phyloP scores from a whole-genome alignment of 2,113 vertebrate genomes.

The Rhabdornis inornatus region DNA sequence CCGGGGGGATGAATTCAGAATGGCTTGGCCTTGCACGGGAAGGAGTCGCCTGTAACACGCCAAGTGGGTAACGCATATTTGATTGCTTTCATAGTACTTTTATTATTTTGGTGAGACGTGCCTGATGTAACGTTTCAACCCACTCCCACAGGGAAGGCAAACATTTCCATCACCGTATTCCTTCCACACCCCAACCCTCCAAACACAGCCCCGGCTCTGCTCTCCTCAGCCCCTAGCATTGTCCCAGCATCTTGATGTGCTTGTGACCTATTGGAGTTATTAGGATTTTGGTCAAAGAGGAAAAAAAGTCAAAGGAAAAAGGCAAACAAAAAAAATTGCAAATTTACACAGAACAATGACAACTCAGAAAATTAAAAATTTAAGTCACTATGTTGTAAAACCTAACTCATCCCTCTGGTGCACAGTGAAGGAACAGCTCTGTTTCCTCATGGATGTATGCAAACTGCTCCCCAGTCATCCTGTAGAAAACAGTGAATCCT shows the following conservation, averaged over 20 bases:
- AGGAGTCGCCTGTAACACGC: slow-evolving; percentile 40
- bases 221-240: rapidly evolving
- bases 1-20: slow-evolving; percentile 61
- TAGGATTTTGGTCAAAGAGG: not conserved
- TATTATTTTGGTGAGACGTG: slow-evolving; percentile 30
- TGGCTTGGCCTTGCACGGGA: slow-evolving; percentile 54
- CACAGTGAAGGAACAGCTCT: not conserved
- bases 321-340: not conserved
- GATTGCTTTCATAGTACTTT: slow-evolving; percentile 35
- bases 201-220: rapidly evolving
- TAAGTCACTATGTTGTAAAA: not conserved
- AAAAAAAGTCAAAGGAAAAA: not conserved
- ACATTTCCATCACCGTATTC: not conserved
- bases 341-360: not conserved
- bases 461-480: not conserved
- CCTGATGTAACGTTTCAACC: not conserved
- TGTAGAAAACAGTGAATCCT: not conserved
- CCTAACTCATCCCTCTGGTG: not conserved
- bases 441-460: not conserved
- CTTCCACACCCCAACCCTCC: not conserved
- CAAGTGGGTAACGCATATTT: slow-evolving; percentile 17
- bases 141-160: not conserved
- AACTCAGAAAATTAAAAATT: not conserved
- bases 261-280: rapidly evolving
- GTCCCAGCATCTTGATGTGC: rapidly evolving